Conservation (phyloP, 2,797 vertebrate species). For the Hoplostethus atlanticus region DNA sequence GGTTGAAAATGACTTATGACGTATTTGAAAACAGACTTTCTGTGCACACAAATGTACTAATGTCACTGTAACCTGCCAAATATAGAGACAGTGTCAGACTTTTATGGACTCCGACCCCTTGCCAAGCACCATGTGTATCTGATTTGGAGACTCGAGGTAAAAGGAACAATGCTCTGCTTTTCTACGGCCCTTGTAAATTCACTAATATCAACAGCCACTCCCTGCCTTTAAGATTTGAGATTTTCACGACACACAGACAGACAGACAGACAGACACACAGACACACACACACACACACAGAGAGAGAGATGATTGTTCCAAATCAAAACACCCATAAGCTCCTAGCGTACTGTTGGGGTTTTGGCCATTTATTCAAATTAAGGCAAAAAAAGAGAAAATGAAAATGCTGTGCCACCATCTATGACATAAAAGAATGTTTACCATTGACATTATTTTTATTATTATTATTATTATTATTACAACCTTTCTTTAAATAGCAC, state of each 20-base stretch:
- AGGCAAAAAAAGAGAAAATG: too few species aligned
- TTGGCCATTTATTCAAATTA: too few species aligned
- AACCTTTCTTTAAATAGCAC: too few species aligned
- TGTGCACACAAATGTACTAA: too few species aligned
- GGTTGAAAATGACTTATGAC: not conserved
- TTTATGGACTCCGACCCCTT: conserved; percentile 8
- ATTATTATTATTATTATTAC: too few species aligned
- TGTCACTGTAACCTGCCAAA: conserved; percentile 13
- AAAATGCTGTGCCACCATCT: too few species aligned
- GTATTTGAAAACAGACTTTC: conserved; percentile 13
- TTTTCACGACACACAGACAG: not conserved
- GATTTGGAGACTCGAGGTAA: conserved; percentile 43
- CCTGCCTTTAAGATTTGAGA: too few species aligned
- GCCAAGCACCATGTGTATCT: conserved; percentile 35
- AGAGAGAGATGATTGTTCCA: not conserved
- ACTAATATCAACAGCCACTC: conserved; percentile 4
- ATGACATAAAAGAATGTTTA: too few species aligned
- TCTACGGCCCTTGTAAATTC: conserved; percentile 27
- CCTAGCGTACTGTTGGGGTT: not conserved
- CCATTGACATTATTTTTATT: too few species aligned
- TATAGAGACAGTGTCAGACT: conserved; percentile 13
- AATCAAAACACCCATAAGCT: not conserved
- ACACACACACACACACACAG: too few species aligned
- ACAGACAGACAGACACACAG: not conserved
- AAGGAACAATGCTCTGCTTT: conserved; percentile 15